Base-by-base conservation (phyloP, 2,888 invertebrate species). In the Archips xylosteana region DNA sequence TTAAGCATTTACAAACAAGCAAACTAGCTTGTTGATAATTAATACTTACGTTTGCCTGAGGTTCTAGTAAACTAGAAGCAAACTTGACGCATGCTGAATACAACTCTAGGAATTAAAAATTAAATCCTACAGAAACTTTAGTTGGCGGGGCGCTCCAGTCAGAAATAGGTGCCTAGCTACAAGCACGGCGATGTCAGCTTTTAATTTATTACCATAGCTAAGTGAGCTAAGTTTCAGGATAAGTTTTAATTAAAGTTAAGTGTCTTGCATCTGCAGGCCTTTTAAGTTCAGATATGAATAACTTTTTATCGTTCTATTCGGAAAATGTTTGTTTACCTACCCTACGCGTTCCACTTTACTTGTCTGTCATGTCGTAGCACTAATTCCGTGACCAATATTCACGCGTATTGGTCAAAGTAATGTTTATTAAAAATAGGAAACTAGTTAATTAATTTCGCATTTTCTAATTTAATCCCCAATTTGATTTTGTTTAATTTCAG, bases 211-310 rank as follows among this genome's bases (percentile, higher is more conserved):
- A 39, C 34, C 62, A 54, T 42, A 63, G 62, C 34, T 63, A 45
- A 70, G 62, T 62, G 62, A 62, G 23, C 51, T 54, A 63, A 63
- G 70, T 70, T 69, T 39, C 51, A 51, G 51, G 63, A 70, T 49
- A 61, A 51, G 39, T 54, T 23, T 62, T 69, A 69, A 62, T 61
- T 51, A 51, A 59, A 45, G 32, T n/a, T 61, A 70, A 62, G 62
- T 62, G 61, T 10, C 49, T 15, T 63, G 70, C 70, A 70, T 51
- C 70, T 70, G 70, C 70, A 63, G 49, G 49, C 61, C 45, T 69
- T 51, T 57, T 61, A 61, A 61, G 15, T 34, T 61, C 49, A 69
- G 49, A 69, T 60, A 51, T 61, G 34, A 68, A 49, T 51, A 23
- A 57, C 47, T 61, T 60, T 68, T 15, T 49, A 36, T 47, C 34